Base-by-base conservation (phyloP, 1,140 invertebrate genomes). In the Pectinophora gossypiella region DNA sequence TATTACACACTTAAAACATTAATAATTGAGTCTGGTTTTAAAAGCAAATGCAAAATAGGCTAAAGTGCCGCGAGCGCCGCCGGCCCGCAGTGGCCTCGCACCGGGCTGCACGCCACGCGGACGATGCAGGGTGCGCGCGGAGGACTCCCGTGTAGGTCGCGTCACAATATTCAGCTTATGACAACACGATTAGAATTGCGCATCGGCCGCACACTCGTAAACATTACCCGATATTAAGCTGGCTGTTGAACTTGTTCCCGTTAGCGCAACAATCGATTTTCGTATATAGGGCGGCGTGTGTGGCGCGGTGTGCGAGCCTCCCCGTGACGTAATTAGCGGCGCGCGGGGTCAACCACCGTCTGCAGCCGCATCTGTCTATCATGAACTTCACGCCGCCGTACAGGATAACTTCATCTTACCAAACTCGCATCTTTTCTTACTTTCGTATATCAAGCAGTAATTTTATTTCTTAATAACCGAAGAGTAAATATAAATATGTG, bases 221-320 rank as follows among this genome's bases (percentile, higher is more conserved):
- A 32, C 27, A 32, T n/a, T n/a, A 10, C 4, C 22, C 27, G 27
- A 1, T 32, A 32, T 32, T n/a, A 15, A 40, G 16, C 36, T 15
- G 36, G 36, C 36, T 40, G 53, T 62, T 78, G 77, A 84, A 84
- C 80, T 81, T 81, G 80, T 75, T 64, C 72, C 71, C 61, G 59
- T 77, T 75, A 51, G 47, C 48, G 63, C 38, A 54, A 40, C 36
- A 40, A 81, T 81, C 78, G 78, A 78, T 81, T 78, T 77, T 72
- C 78, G 69, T 72, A 81, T 81, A 69, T 81, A 69, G 78, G 75
- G 68, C 78, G 68, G 54, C 67, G 64, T 64, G 69, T 72, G 70
- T 44, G 19, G 19, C 42, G 42, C 59, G 76, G 76, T 76, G 71
- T 69, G 65, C 68, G 72, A 70, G 76, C 69, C 75, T 65, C 63